Base-by-base conservation (phyloP, 1,140 invertebrate species). In the Leptoteleia sp. region DNA sequence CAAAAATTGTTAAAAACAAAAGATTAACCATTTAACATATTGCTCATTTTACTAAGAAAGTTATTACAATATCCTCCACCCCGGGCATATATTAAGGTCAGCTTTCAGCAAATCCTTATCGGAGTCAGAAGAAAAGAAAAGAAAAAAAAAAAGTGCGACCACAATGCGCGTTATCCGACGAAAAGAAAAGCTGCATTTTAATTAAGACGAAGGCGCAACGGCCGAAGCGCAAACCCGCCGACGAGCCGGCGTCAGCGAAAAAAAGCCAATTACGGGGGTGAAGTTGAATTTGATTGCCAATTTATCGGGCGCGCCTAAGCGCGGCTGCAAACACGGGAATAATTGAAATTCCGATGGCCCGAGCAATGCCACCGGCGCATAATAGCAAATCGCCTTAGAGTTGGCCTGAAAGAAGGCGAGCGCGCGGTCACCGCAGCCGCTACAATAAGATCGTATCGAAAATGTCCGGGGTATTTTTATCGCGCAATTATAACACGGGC, bases 261-360 rank as follows among this genome's bases (percentile, higher is more conserved):
- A 64, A 48, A 50, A 42, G n/a, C 11, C 37, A 52, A 52, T 64
- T 64, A 52, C 61, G 38, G 33, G 1, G 15, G n/a, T n/a, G 13
- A 45, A 29, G 31, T 33, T 55, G 38, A 67, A 55, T 67, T 45
- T 45, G 27, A 67, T 67, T 55, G 12, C 17, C 62, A 54, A 67
- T 67, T 67, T 15, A 67, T 67, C 40, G 40, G 27, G 50, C 19
- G 35, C n/a, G 12, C 6, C 47, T 50, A 50, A 64, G 61, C 35
- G 47, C 19, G 33, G 33, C 40, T n/a, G 47, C 33, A 64, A 67
- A 67, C 38, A 43, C 47, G 4, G 29, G 33, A 55, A 55, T 67
- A 67, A 67, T 67, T 67, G 48, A 55, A 67, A 67, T 67, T 62
- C 42, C 57, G 9, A 48, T 37, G 19, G 9, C 17, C 16, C n/a